These are phyloP conservation scores for Aradophagus sp. DNA, from an alignment of 1,140 invertebrate species.

Conservation along the genomic window DNA sequence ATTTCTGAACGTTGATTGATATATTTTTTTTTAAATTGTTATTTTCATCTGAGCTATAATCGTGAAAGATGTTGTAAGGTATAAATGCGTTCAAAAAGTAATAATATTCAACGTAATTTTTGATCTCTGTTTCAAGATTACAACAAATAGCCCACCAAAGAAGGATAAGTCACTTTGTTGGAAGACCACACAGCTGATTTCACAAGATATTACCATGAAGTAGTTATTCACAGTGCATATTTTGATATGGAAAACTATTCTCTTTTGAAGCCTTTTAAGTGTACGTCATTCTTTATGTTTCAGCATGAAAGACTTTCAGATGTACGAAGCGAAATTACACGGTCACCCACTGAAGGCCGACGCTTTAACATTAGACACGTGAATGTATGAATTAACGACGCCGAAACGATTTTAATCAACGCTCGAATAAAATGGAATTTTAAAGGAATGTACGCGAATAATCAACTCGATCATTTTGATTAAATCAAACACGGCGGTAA, in stretches of 20 bases:
- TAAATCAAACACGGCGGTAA: no score
- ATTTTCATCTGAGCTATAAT: no score
- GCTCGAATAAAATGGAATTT: no score
- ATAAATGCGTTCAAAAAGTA: no score
- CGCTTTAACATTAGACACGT: slow-evolving; percentile 34
- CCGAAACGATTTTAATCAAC: slow-evolving; percentile 27
- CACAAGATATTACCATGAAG: slow-evolving; percentile 36
- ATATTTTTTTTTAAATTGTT: no score
- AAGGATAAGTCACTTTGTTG: slow-evolving; percentile 29
- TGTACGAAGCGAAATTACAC: slow-evolving; percentile 41
- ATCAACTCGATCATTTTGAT: no score
- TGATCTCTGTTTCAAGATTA: no score
- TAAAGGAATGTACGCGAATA: no score
- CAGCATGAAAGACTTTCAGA: slow-evolving; percentile 35
- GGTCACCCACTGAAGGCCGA: slow-evolving; percentile 37
- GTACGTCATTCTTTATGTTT: slow-evolving; percentile 44
- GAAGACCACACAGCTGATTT: slow-evolving; percentile 32
- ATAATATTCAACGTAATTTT: no score
- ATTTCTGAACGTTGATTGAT: no score
- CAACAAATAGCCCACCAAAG: slow-evolving; percentile 49
- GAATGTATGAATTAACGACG: slow-evolving; percentile 25
- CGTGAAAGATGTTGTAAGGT: no score
- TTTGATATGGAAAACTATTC: slow-evolving; percentile 43
- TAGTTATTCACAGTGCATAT: slow-evolving; percentile 40
- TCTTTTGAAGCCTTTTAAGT: slow-evolving; percentile 30